Evolutionary conservation across 2,113 vertebrate genomes (phyloP).

Genomic region (Cryptomyrus ogoouensis): DNA sequence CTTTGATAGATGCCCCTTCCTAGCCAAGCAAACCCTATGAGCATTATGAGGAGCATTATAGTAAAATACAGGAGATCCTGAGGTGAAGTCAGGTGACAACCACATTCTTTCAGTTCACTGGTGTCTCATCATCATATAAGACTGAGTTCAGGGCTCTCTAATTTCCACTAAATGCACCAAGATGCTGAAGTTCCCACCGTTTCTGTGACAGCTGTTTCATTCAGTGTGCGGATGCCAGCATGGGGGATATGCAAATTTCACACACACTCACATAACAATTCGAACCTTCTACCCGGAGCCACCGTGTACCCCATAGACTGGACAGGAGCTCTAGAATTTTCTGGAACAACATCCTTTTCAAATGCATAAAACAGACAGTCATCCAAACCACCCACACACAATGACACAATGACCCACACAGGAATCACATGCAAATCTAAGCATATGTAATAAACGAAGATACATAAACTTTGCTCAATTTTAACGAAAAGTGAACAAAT

Average conservation of each 20-base stretch:
- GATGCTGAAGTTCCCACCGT: neutral
- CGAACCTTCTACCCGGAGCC: neutral
- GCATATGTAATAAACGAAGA: neutral
- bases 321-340: neutral
- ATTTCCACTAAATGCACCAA: neutral
- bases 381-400: neutral
- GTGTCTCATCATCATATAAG: neutral
- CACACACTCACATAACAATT: neutral
- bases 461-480: neutral
- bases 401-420: neutral
- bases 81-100: neutral
- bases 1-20: neutral
- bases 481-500: neutral
- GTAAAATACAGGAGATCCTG: neutral
- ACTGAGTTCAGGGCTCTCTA: neutral
- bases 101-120: neutral
- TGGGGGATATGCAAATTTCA: neutral
- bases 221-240: neutral
- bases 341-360: neutral
- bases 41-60: neutral
- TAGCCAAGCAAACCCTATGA: neutral
- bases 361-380: neutral
- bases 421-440: neutral
- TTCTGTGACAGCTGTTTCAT: neutral
- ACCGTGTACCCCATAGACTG: neutral